Evolutionary conservation across 2,888 invertebrate species (phyloP), one percentile per base, ranked within the genome.

Genomic region (Oeneis ivallda): DNA sequence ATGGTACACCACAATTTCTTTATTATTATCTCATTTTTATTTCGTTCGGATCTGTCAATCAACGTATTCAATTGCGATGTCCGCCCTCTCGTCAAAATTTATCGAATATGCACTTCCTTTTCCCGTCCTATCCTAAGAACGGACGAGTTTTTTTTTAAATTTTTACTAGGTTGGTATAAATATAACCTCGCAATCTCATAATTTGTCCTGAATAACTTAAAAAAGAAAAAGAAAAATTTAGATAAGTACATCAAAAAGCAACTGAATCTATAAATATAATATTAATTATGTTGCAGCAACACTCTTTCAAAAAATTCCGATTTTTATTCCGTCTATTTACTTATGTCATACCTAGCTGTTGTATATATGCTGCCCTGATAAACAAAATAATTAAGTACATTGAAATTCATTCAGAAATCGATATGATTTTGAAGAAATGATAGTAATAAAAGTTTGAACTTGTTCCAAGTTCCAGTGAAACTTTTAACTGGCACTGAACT

Each of bases 31-130:
- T 67, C 65, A 59, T 64, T 65, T 67, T 64, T 64, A 68, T 65
- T 67, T 70, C 59, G 59, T 66, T 67, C 68, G 71, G 65, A 79
- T 76, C 81, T 85, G 88, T 87, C 89, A 89, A 85, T 89, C 87
- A 88, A 74, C 82, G 74, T 75, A 79, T 80, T 81, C 74, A 79
- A 70, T 72, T 70, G 75, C 79, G 79, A 76, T 81, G 82, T 83
- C 88, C 89, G 83, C 88, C 89, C 76, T 80, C 79, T 75, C 75
- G 74, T 81, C 79, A 77, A 76, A 75, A 72, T 71, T 72, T 71
- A 52, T 61, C 56, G 41, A 41, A 70, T 64, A 69, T 69, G 67
- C 64, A 70, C 67, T 73, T 73, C 74, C 74, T 74, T 70, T 73
- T 72, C 70, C 69, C 67, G 70, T 64, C 57, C 45, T 64, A 64